Base-by-base conservation (phyloP, 23 tunicate genomes). In the Styela clava region DNA sequence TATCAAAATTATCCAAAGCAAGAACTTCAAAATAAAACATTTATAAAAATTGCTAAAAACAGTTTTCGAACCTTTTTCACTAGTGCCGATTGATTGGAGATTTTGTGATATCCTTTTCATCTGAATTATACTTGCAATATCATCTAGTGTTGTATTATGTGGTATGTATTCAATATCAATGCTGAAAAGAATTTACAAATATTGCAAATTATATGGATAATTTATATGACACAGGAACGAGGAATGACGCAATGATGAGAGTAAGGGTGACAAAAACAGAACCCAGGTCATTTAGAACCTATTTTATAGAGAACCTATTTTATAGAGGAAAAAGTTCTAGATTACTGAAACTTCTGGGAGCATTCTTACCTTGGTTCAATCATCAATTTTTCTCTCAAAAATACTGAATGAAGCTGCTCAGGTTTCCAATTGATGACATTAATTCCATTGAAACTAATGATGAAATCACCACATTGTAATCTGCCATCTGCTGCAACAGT, bases 151-250 rank as follows among this genome's bases (percentile, higher is more conserved):
- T 44, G 56, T 44, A 44, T 44, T 44, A 12, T 44, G 56, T 44
- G 71, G 71, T 67, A 67, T 67, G 71, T 18, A 67, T 1, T 67
- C 71, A 29, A 67, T 67, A 67, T 67, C 31, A 67, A 67, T 67
- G 71, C 71, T 67, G 31, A 24, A 67, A 44, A 12, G 9, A 44
- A 44, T 5, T 44, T 44, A n/a, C n/a, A n/a, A n/a, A n/a, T n/a
- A n/a, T n/a, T n/a, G n/a, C n/a, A n/a, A n/a, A n/a, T n/a, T n/a
- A n/a, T n/a, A n/a, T n/a, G n/a, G n/a, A n/a, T n/a, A n/a, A n/a
- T n/a, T n/a, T n/a, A n/a, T n/a, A n/a, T n/a, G n/a, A n/a, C n/a
- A n/a, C n/a, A n/a, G n/a, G n/a, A n/a, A n/a, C n/a, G n/a, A n/a
- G n/a, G n/a, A n/a, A n/a, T n/a, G n/a, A n/a, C n/a, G n/a, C n/a